A percentile compares a stretch with the other conserved stretches of the same genome.
Evolutionary conservation across 2,113 vertebrate species (phyloP).

Genomic region (Camelus dromedarius): DNA sequence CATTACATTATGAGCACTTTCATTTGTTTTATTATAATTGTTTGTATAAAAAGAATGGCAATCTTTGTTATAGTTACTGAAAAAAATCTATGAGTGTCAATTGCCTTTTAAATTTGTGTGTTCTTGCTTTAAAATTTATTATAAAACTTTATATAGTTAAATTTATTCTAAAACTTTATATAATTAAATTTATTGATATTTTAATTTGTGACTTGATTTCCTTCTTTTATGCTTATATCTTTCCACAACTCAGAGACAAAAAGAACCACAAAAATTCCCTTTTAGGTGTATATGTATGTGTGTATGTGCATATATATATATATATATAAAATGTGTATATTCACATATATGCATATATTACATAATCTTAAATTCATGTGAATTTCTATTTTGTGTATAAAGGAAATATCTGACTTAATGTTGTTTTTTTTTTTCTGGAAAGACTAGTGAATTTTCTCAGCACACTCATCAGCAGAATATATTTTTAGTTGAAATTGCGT

Average conservation of each 20-base stretch:
- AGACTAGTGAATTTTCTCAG: background rate
- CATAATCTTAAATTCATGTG: background rate
- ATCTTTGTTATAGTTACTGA: background rate
- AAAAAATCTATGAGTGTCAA: background rate
- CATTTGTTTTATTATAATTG: background rate
- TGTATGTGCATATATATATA: background rate
- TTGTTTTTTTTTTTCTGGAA: background rate
- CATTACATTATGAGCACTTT: background rate
- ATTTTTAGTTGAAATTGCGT: background rate
- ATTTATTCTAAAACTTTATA: background rate
- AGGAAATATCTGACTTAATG: background rate
- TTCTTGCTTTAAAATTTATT: constrained; percentile 3
- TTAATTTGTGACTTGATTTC: background rate
- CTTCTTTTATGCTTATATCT: background rate
- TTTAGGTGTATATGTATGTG: background rate
- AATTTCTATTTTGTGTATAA: constrained; percentile 8
- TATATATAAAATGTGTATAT: background rate
- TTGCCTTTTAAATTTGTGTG: background rate
- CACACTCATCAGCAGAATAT: background rate
- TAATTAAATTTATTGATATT: background rate
- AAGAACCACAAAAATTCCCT: background rate
- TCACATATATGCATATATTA: background rate
- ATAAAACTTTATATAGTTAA: background rate
- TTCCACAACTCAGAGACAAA: background rate
- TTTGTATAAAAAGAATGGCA: background rate